These are phyloP conservation scores for Trematomus loennbergii DNA, from an alignment of 2,113 vertebrate genomes.

Conservation along the genomic window DNA sequence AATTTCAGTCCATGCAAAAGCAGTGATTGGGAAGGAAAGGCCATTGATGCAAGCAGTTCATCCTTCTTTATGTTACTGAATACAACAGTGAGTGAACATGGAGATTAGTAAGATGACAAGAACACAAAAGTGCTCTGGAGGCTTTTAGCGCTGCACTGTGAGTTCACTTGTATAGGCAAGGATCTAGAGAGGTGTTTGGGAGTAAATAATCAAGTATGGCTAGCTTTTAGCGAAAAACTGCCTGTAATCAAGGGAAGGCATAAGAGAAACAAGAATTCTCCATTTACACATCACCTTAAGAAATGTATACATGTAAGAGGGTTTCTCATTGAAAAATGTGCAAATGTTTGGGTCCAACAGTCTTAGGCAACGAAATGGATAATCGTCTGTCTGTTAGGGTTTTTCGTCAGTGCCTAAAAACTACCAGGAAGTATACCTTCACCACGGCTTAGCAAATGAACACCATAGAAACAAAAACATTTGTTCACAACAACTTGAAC, in stretches of 20 bases:
- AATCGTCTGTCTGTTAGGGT: no score
- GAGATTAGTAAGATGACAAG: slow-evolving; percentile 19
- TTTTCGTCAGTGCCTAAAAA: no score
- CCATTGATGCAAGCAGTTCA: slow-evolving; percentile 51
- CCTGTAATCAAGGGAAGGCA: background rate
- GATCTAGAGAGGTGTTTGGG: background rate
- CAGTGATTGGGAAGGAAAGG: slow-evolving; percentile 65
- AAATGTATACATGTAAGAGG: background rate
- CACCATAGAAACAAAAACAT: no score
- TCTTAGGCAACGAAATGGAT: no score
- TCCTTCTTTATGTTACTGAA: slow-evolving; percentile 23
- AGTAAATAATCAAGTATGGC: background rate
- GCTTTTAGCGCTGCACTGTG: background rate
- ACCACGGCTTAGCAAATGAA: no score
- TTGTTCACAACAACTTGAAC: no score
- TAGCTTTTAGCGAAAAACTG: background rate
- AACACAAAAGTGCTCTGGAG: slow-evolving; percentile 1
- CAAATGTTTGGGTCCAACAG: no score
- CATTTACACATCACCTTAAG: background rate
- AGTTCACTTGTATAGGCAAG: background rate
- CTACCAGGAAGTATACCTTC: no score
- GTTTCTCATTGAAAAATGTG: background rate
- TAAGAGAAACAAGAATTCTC: background rate
- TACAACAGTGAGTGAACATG: slow-evolving; percentile 5
- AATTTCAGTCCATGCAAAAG: slow-evolving; percentile 78